These are phyloP conservation scores for Hypotaenidia okinawae DNA, from an alignment of 2,797 vertebrate species.

Conservation along the genomic window DNA sequence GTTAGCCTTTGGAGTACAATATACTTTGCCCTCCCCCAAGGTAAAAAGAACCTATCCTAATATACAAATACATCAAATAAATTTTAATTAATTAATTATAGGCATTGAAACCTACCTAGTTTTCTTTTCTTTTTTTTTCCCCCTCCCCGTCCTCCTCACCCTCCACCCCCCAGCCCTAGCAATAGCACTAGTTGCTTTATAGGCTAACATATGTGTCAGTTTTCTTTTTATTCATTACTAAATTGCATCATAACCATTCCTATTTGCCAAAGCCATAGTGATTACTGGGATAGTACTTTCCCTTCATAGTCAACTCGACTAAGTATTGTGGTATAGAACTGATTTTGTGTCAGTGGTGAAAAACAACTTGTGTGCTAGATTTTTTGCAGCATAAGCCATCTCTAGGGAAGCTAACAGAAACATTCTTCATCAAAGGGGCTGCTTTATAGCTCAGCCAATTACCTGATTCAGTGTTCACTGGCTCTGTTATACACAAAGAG, in stretches of 20 bases:
- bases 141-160: no score
- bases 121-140: background rate
- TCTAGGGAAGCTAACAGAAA: background rate
- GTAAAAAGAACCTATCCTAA: background rate
- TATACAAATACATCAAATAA: background rate
- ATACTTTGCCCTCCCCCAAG: background rate
- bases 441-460: background rate
- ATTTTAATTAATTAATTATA: background rate
- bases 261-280: background rate
- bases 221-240: background rate
- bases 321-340: background rate
- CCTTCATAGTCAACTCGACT: background rate
- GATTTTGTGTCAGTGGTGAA: background rate
- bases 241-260: background rate
- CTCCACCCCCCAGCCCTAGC: background rate
- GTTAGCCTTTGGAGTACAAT: background rate
- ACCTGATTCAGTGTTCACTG: background rate
- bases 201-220: background rate
- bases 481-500: background rate
- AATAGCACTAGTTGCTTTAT: background rate
- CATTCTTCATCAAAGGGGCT: background rate
- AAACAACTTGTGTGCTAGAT: background rate
- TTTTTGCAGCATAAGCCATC: background rate
- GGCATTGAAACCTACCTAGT: background rate
- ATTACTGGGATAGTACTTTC: background rate